A percentile compares a stretch with the other conserved stretches of the same genome.
phyloP scores from a whole-genome alignment of 2,888 invertebrate species.

The Caenorhabditis virilis region DNA sequence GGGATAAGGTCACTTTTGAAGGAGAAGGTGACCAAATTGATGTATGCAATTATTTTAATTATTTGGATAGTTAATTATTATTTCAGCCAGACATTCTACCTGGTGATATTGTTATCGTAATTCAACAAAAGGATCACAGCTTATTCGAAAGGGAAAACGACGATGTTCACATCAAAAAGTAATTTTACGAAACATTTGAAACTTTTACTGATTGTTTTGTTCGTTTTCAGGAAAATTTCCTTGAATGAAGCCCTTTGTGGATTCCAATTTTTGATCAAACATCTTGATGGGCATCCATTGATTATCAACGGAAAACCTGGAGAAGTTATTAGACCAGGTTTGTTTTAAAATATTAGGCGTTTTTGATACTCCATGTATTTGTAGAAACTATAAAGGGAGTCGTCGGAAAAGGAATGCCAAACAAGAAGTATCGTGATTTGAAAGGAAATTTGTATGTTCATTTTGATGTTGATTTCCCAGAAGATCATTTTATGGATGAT shows the following conservation, averaged over 20 bases:
- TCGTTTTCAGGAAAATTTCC: no score
- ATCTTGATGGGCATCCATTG: slow-evolving; percentile 85
- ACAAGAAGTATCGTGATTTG: slow-evolving; percentile 41
- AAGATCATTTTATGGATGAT: slow-evolving; percentile 77
- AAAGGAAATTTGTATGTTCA: slow-evolving; percentile 83
- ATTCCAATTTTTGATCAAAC: slow-evolving; percentile 82
- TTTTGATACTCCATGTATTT: slow-evolving; percentile 32
- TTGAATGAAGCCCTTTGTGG: slow-evolving; percentile 90
- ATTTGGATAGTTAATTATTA: not conserved
- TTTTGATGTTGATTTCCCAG: slow-evolving; percentile 85
- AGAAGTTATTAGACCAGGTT: slow-evolving; percentile 82
- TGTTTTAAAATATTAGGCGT: slow-evolving; percentile 54
- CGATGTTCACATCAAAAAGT: slow-evolving; percentile 73
- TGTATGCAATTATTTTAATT: slow-evolving; percentile 69
- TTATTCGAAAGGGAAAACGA: slow-evolving; percentile 80
- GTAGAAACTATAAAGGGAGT: slow-evolving; percentile 77
- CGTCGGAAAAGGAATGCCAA: slow-evolving; percentile 87
- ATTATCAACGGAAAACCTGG: slow-evolving; percentile 81
- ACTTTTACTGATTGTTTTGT: no score
- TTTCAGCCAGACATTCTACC: slow-evolving; percentile 81
- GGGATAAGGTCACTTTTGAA: slow-evolving; percentile 83
- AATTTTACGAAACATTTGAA: no score
- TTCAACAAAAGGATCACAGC: slow-evolving; percentile 82
- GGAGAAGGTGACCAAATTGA: slow-evolving; percentile 84
- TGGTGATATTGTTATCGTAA: slow-evolving; percentile 86